Base-by-base conservation (phyloP, 2,113 vertebrate species). In the Corythornis vintsioides region DNA sequence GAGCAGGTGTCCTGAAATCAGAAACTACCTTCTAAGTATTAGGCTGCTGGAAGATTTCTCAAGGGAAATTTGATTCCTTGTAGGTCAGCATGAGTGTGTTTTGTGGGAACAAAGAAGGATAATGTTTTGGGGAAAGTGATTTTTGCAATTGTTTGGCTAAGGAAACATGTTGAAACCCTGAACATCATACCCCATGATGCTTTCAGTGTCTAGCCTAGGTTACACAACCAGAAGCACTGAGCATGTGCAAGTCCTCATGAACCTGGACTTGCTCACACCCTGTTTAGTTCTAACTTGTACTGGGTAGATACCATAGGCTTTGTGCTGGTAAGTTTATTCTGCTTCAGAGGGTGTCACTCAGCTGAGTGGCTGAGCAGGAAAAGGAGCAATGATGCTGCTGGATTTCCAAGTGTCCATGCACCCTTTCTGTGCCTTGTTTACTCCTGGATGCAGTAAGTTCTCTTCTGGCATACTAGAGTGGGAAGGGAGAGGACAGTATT, bases 241-340 rank as follows among this genome's bases (percentile, higher is more conserved):
- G 2, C 7, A 9, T 53, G 13, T 22, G 61, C 12, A 65, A 56
- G 43, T 65, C 9, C 5, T 4, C 4, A 10, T 11, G 48, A 63
- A 33, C 0, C 25, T 25, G 6, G 35, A 45, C 21, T 76, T 35
- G 6, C 25, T 84, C 11, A 59, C 1, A 16, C 4, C 2, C 3
- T 35, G 5, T 61, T 42, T 47, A 52, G 16, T n/a, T 10, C 22
- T 60, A 5, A 33, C 11, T 69, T 48, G 15, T 52, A 26, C 17
- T 31, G 4, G 7, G 4, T 26, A n/a, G 5, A 17, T 38, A 18
- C 83, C 5, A 5, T 17, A 45, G 63, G 16, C 26, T 83, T 73
- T 52, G 55, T 92, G 42, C 29, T 94, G 21, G 8, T 59, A 43
- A 56, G 13, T 55, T 83, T 42, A 22, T 89, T 88, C n/a, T 60